A percentile compares a stretch with the other conserved stretches of the same genome.
These are phyloP conservation scores for Fragum whitleyi DNA, from an alignment of 2,888 invertebrate genomes.

Conservation along the genomic window DNA sequence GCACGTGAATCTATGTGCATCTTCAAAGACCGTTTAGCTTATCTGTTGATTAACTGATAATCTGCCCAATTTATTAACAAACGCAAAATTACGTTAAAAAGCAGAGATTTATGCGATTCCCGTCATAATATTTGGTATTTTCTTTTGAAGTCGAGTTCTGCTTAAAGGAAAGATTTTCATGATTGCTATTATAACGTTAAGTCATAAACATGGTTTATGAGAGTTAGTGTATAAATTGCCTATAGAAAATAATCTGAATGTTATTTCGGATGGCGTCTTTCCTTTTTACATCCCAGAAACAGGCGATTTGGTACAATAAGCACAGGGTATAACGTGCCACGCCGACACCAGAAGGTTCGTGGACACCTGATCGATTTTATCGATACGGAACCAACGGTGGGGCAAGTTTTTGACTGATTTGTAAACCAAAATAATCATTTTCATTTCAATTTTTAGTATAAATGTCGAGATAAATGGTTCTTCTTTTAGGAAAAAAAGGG, in stretches of 20 bases:
- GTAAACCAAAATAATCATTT: too few relatives aligned
- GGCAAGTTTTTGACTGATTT: too few relatives aligned
- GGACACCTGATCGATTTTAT: too few relatives aligned
- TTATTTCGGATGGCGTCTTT: not conserved
- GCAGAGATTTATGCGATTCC: conserved; percentile 20
- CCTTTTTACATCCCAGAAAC: too few relatives aligned
- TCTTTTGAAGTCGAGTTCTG: conserved; percentile 8
- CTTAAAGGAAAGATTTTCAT: conserved; percentile 15
- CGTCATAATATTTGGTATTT: conserved; percentile 14
- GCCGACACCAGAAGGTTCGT: too few relatives aligned
- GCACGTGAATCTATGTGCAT: conserved; percentile 8
- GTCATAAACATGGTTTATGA: conserved; percentile 7
- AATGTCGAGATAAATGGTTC: too few relatives aligned
- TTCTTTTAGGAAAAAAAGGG: too few relatives aligned
- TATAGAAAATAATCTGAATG: conserved; percentile 1
- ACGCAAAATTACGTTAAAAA: conserved; percentile 24
- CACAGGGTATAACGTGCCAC: too few relatives aligned
- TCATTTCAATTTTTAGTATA: too few relatives aligned
- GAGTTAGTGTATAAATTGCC: conserved; percentile 9
- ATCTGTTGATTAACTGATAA: conserved; percentile 22
- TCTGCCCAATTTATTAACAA: conserved; percentile 23
- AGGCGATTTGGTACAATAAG: too few relatives aligned
- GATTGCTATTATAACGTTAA: not conserved
- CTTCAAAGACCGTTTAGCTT: conserved; percentile 14
- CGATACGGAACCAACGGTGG: too few relatives aligned